Conservation (phyloP, 2,113 vertebrate genomes). For the Hyaena hyaena region DNA sequence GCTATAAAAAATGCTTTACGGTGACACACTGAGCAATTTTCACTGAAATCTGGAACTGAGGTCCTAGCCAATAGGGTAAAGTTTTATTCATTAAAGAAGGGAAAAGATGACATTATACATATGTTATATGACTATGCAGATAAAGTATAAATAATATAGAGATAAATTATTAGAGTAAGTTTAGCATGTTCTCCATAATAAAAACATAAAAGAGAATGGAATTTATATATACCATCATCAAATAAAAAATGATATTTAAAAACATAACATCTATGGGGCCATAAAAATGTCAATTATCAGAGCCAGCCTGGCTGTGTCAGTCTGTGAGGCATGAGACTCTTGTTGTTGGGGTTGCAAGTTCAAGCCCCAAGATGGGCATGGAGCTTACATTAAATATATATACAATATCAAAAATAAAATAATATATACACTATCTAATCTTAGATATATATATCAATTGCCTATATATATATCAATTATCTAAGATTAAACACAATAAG, state of each 20-base stretch:
- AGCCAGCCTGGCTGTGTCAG: not conserved
- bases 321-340: not conserved
- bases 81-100: not conserved
- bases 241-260: not conserved
- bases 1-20: not conserved
- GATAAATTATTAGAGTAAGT: not conserved
- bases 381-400: not conserved
- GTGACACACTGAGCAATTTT: not conserved
- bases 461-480: not conserved
- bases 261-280: not conserved
- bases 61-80: not conserved
- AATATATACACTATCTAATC: not conserved
- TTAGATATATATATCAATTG: not conserved
- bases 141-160: not conserved
- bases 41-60: not conserved
- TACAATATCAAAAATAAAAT: not conserved
- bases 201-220: not conserved
- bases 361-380: not conserved
- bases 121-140: not conserved
- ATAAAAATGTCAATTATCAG: not conserved
- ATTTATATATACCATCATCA: not conserved
- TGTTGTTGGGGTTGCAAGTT: not conserved
- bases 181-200: not conserved
- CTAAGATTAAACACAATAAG: not conserved
- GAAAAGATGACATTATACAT: not conserved